phyloP scores from a whole-genome alignment of 2,888 invertebrate genomes.

The Creontiades dilutus region DNA sequence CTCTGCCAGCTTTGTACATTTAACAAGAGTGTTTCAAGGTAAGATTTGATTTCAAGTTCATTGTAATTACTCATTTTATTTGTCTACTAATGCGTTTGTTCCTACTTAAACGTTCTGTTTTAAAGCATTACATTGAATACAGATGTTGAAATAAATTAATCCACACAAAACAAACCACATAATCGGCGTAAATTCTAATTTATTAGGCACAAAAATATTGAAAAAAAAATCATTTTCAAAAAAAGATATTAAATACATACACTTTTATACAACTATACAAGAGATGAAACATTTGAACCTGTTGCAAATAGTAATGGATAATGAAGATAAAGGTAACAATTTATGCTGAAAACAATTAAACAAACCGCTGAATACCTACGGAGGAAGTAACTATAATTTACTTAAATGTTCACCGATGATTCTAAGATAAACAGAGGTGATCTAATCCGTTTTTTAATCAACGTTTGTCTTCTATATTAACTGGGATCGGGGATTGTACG shows the following conservation, averaged over 20 bases:
- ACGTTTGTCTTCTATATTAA: not conserved
- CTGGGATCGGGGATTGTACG: not conserved
- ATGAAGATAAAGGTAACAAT: not conserved
- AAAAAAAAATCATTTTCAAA: not conserved
- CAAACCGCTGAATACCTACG: not conserved
- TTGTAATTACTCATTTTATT: not conserved
- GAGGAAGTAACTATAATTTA: not conserved
- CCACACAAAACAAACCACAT: constrained; percentile 11
- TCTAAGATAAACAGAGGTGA: not conserved
- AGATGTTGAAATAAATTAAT: constrained; percentile 18
- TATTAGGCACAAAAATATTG: constrained; percentile 30
- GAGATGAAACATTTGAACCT: not conserved
- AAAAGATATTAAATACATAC: constrained; percentile 37
- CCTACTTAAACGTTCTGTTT: not conserved
- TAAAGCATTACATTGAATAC: constrained; percentile 24
- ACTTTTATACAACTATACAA: constrained; percentile 33
- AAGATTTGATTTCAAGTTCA: not conserved
- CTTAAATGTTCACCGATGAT: not conserved
- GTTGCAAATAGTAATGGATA: not conserved
- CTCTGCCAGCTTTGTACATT: not conserved
- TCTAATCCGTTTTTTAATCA: not conserved
- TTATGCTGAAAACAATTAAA: not conserved
- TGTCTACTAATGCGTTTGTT: not conserved
- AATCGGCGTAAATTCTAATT: constrained; percentile 10
- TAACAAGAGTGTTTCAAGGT: not conserved